Percentiles rank a stretch among this genome's conserved stretches.
phyloP scores from a whole-genome alignment of 30 jellyfish, hydroid and myxozoan genomes.

The Chironex yamaguchii region DNA sequence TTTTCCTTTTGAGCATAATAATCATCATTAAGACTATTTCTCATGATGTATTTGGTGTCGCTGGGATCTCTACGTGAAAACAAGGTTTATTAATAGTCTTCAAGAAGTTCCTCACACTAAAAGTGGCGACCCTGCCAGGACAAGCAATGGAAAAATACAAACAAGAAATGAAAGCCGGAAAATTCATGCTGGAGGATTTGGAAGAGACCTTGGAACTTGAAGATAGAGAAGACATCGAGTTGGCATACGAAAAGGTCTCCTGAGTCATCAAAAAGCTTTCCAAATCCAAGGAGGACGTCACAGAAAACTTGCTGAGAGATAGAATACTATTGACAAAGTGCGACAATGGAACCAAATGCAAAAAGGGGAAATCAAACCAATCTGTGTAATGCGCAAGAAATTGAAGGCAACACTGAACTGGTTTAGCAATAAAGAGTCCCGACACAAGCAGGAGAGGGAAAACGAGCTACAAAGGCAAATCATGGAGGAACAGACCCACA shows the following conservation, averaged over 20 bases:
- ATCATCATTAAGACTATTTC: too few relatives aligned
- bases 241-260: conserved; percentile 48
- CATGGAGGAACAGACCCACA: conserved; percentile 67
- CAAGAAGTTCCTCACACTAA: too few relatives aligned
- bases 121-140: conserved; percentile 69
- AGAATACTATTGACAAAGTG: conserved; percentile 54
- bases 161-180: conserved; percentile 48
- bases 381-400: conserved; percentile 64
- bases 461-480: conserved; percentile 62
- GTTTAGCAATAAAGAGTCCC: conserved; percentile 48
- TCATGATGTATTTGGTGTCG: too few relatives aligned
- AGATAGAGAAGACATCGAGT: conserved; percentile 19
- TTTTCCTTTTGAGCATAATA: not conserved
- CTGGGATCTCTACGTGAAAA: too few relatives aligned
- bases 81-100: too few relatives aligned
- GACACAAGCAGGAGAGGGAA: conserved; percentile 63
- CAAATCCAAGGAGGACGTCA: conserved; percentile 58
- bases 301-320: conserved; percentile 38
- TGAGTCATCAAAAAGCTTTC: conserved; percentile 43
- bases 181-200: conserved; percentile 90
- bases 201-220: conserved; percentile 30
- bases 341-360: conserved; percentile 66
- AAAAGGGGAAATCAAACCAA: conserved; percentile 42
- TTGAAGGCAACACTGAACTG: conserved; percentile 54
- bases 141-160: conserved; percentile 57